These are phyloP conservation scores for Venturia canescens DNA, from an alignment of 1,140 invertebrate species.

Conservation along the genomic window DNA sequence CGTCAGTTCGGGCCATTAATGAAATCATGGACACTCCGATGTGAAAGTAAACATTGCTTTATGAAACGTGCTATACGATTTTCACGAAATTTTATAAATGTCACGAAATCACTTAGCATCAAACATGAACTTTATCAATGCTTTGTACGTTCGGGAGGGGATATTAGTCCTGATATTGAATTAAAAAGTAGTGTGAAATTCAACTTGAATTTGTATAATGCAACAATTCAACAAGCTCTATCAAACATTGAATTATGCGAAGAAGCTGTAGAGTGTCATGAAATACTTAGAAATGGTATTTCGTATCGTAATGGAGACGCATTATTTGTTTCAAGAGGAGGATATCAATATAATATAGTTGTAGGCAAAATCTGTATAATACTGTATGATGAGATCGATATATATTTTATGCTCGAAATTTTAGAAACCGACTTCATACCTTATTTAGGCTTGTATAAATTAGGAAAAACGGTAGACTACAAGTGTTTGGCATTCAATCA, in stretches of 20 bases:
- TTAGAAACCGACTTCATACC: no score
- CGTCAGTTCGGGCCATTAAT: conserved; percentile 45
- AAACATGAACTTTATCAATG: conserved; percentile 42
- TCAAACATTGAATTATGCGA: neutral
- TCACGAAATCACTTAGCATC: conserved; percentile 34
- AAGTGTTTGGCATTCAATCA: no score
- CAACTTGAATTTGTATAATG: neutral
- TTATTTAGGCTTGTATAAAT: no score
- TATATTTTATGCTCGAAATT: conserved; percentile 18
- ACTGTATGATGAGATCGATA: conserved; percentile 26
- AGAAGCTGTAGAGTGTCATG: neutral
- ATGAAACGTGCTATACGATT: conserved; percentile 43
- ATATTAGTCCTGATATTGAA: neutral
- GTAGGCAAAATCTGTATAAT: conserved; percentile 14
- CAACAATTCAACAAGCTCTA: neutral
- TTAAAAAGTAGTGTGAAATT: neutral
- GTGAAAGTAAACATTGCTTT: conserved; percentile 51
- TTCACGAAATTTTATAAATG: conserved; percentile 49
- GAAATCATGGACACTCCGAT: conserved; percentile 48
- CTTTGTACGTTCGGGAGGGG: neutral
- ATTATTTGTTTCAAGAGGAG: neutral
- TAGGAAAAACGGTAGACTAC: no score
- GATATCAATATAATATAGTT: neutral
- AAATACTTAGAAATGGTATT: neutral
- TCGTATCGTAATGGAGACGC: neutral